A percentile compares a stretch with the other conserved stretches of the same genome.
These are phyloP conservation scores for Lates calcarifer DNA, from an alignment of 2,113 vertebrate genomes.

Conservation along the genomic window DNA sequence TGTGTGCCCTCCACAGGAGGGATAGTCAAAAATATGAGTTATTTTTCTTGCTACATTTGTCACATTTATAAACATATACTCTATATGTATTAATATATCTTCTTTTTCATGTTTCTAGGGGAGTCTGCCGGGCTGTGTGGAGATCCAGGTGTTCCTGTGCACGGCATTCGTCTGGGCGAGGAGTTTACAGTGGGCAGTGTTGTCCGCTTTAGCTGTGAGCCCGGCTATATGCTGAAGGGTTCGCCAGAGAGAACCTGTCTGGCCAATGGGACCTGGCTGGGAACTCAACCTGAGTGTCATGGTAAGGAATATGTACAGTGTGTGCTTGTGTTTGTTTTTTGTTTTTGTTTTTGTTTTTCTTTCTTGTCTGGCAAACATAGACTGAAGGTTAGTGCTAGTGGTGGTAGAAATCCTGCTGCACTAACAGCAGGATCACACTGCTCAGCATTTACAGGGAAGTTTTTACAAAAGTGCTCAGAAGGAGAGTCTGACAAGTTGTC, in stretches of 20 bases:
- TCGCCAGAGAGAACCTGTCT: conserved; percentile 91
- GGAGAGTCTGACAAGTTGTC: not conserved
- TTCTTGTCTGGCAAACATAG: not conserved
- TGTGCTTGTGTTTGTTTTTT: not conserved
- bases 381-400: too few relatives aligned
- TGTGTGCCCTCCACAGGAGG: not conserved
- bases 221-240: conserved; percentile 90
- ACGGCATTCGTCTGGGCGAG: conserved; percentile 93
- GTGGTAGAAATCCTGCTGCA: not conserved
- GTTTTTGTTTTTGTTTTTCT: not conserved
- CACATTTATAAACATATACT: not conserved
- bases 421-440: not conserved
- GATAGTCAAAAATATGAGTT: not conserved
- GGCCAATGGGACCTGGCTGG: conserved; percentile 90
- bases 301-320: conserved; percentile 81
- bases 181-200: conserved; percentile 86
- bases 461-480: not conserved
- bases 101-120: conserved; percentile 79
- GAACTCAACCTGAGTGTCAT: conserved; percentile 93
- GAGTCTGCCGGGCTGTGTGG: conserved; percentile 90
- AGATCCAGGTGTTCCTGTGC: conserved; percentile 92
- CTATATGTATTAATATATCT: not conserved
- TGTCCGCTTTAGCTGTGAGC: conserved; percentile 95
- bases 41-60: not conserved
- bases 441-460: not conserved